phyloP scores from a whole-genome alignment of 2,797 vertebrate species.

The Acridotheres tristis region DNA sequence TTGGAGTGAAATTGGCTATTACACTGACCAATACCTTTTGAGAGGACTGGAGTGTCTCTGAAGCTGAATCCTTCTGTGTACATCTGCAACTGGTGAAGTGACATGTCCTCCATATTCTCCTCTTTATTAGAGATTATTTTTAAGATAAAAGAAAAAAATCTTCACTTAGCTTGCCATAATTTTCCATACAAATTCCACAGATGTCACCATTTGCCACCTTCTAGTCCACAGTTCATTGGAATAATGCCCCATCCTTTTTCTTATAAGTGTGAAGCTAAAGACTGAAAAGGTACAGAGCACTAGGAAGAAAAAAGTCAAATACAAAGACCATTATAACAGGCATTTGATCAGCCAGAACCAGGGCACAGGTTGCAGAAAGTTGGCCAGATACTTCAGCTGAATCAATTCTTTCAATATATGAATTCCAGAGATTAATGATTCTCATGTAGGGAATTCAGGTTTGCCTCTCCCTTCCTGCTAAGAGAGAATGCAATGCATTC shows the following conservation, averaged over 20 bases:
- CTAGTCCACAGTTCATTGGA: conserved; percentile 87
- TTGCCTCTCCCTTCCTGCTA: conserved; percentile 70
- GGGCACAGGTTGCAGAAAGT: conserved; percentile 82
- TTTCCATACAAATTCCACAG: conserved; percentile 83
- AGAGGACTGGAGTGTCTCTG: background rate
- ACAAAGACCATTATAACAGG: conserved; percentile 83
- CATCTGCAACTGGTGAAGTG: background rate
- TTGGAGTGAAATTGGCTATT: background rate
- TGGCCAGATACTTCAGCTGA: conserved; percentile 77
- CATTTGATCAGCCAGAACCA: conserved; percentile 87
- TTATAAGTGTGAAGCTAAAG: conserved; percentile 88
- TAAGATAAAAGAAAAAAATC: background rate
- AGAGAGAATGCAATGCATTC: background rate
- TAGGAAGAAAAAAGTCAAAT: conserved; percentile 83
- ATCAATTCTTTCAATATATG: conserved; percentile 77
- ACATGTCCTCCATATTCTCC: background rate
- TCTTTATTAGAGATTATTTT: background rate
- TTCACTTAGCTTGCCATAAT: conserved; percentile 84
- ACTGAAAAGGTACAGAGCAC: conserved; percentile 85
- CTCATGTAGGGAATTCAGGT: conserved; percentile 78
- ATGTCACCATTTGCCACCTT: conserved; percentile 83
- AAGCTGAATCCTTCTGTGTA: background rate
- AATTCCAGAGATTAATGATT: conserved; percentile 73
- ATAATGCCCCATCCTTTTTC: conserved; percentile 86
- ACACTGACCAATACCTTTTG: background rate